These are phyloP conservation scores for Panulirus ornatus DNA, from an alignment of 1,140 invertebrate species.

Conservation along the genomic window DNA sequence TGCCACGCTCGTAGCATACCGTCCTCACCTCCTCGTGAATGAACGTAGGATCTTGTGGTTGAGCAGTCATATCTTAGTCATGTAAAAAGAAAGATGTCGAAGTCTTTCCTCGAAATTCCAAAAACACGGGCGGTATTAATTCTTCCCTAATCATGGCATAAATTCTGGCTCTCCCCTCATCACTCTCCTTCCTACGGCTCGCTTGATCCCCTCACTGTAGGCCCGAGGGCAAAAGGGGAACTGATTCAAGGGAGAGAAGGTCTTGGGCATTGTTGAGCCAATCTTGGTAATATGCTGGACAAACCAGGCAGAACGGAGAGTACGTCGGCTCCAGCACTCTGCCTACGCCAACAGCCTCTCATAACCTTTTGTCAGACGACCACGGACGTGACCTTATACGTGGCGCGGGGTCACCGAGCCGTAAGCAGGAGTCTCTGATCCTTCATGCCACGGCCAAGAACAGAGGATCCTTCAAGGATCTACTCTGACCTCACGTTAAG, in stretches of 20 bases:
- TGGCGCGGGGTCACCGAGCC: not conserved
- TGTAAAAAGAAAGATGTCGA: too few relatives aligned
- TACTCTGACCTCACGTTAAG: too few relatives aligned
- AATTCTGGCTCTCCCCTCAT: slow-evolving; percentile 49
- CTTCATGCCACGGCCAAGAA: too few relatives aligned
- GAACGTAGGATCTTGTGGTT: too few relatives aligned
- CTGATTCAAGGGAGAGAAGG: slow-evolving; percentile 44
- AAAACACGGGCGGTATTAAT: not conserved
- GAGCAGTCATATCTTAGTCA: too few relatives aligned
- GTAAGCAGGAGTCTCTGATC: not conserved
- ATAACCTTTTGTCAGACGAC: not conserved
- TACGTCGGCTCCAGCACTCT: not conserved
- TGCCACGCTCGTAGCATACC: not conserved
- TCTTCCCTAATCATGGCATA: slow-evolving; percentile 43
- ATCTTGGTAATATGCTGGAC: slow-evolving; percentile 60
- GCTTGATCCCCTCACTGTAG: slow-evolving; percentile 50
- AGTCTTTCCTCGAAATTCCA: too few relatives aligned
- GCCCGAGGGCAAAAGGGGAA: slow-evolving; percentile 60
- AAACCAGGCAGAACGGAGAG: not conserved
- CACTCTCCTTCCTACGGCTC: slow-evolving; percentile 48
- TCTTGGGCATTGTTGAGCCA: slow-evolving; percentile 66
- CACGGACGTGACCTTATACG: not conserved
- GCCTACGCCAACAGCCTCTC: not conserved
- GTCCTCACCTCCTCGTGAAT: too few relatives aligned
- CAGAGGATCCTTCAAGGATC: too few relatives aligned